Evolutionary conservation across 2,797 vertebrate genomes (phyloP), one percentile per base, ranked within the genome.

Genomic region (Coccyzus lansbergi): DNA sequence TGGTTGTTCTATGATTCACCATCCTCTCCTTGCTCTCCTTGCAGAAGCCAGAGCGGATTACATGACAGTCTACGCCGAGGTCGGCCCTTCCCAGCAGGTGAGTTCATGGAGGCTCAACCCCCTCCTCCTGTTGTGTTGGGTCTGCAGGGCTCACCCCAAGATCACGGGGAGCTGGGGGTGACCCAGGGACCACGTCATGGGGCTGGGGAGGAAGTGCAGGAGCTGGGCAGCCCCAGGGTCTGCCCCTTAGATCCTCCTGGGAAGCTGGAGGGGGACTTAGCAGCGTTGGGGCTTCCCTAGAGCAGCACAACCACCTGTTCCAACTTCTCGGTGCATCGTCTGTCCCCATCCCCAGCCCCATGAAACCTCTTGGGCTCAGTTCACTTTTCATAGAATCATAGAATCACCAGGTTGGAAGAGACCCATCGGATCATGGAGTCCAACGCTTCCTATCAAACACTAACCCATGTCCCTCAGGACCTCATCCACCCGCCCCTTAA

Each of bases 21-120:
- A 8, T 26, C 36, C 0, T 0, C 3, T 53, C 53, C 26, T 9
- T 9, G 9, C 26, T 42, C 16, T 64, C 56, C 15, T 17, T 29
- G 9, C 86, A 88, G 95, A 1, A 7, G 4, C 7, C 0, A 2
- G 9, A 15, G 2, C 1, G 0, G 70, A 78, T 1, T 6, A 1
- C 17, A 1, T 0, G 1, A 95, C 92, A 0, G 53, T 92, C 12
- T 96, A 92, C 0, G 88, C 92, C n/a, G 15, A 75, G 1, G 62
- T 94, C 0, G 38, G 81, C 2, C 4, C n/a, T 15, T 3, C 6
- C 31, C 72, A 25, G 10, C 42, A 25, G 77, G 95, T 93, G 72
- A 68, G 82, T 36, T 28, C 2, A 0, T 4, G 7, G 5, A 12
- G 29, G 17, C 10, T 58, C 56, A 16, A 49, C 16, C 20, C 3